Evolutionary conservation across 2,113 vertebrate genomes (phyloP).

Genomic region (Leptocoma aspasia): DNA sequence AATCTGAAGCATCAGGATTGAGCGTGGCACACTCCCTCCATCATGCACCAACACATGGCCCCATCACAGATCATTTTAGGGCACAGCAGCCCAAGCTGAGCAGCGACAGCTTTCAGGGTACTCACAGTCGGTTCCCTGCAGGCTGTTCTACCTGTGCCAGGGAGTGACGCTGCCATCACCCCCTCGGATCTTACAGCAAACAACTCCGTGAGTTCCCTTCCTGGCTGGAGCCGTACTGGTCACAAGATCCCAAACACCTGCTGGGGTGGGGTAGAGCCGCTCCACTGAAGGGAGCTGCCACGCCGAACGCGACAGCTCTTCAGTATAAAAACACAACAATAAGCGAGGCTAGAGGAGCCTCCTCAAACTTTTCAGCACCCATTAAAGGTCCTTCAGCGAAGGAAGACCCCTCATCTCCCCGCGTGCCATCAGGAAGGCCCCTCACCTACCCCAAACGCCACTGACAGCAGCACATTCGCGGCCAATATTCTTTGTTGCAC

Average conservation of each 20-base stretch:
- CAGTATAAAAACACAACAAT: neutral
- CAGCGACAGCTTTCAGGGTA: neutral
- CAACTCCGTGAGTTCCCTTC: neutral
- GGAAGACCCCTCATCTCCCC: neutral
- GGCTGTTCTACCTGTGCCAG: neutral
- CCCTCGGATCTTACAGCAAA: neutral
- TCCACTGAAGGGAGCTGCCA: neutral
- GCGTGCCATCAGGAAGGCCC: neutral
- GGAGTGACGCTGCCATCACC: neutral
- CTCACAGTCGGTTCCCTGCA: neutral
- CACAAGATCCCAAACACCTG: neutral
- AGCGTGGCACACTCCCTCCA: neutral
- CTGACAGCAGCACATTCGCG: neutral
- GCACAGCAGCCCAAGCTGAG: neutral
- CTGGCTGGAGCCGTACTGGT: neutral
- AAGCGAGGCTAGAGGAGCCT: neutral
- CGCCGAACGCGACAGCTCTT: neutral
- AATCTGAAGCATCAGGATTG: neutral
- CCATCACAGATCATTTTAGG: neutral
- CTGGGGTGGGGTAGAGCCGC: neutral
- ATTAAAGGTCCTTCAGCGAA: neutral
- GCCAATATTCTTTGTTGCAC: neutral
- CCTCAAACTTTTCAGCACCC: conserved; percentile 16
- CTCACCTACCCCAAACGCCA: neutral
- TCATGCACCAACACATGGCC: neutral